Base-by-base conservation (phyloP, 2,113 vertebrate genomes). In the Labeo rohita region DNA sequence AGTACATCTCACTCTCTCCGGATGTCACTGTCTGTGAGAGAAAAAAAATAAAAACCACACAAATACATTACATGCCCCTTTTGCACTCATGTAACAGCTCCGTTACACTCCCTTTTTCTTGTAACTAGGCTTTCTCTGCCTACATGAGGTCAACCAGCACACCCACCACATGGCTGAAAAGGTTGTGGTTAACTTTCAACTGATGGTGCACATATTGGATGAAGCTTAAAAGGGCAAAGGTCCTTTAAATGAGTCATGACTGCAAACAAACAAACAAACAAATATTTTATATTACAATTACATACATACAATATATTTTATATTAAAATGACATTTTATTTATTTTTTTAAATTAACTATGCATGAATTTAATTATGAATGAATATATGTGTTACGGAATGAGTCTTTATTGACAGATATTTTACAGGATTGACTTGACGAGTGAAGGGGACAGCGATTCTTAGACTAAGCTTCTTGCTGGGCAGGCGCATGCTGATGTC, bases 91-190 rank as follows among this genome's bases (percentile, higher is more conserved):
- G 43, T 65, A 61, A 80, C 36, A 80, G 77, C 54, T 79, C 12
- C 4, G 39, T 3, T 49, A 18, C n/a, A 63, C 39, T 80, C 12
- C 63, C 0, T 63, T 45, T 47, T 66, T 65, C 79, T 65, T 49
- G 13, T 81, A 81, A 81, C n/a, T 18, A 28, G 59, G 79, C 8
- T 80, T 11, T 45, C 43, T 70, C 80, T 70, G 45, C 65, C 65
- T 52, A 70, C 65, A 12, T 39, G 65, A 70, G 80, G 65, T 70
- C 6, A 83, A 83, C 80, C 80, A 54, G 18, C 28, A 13, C 79
- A 49, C n/a, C n/a, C n/a, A n/a, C n/a, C n/a, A n/a, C n/a, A n/a
- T n/a, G n/a, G n/a, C n/a, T n/a, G n/a, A n/a, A 47, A 54, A 3
- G 3, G 12, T 13, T 63, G 39, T 45, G 77, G 59, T 80, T 49